phyloP scores from a whole-genome alignment of 2,797 vertebrate species.

The Gambusia yucatana region DNA sequence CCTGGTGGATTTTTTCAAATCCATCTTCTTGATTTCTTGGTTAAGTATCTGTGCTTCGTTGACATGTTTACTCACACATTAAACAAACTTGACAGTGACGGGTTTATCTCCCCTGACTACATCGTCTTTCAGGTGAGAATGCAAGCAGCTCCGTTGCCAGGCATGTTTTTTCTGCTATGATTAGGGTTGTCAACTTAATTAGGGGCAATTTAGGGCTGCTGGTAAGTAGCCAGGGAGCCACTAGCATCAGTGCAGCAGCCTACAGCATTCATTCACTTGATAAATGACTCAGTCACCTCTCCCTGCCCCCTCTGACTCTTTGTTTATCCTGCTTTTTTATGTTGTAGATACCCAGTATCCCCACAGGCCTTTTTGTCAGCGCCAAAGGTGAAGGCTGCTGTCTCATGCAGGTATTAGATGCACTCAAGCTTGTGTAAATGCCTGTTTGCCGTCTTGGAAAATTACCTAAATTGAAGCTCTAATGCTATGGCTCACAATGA shows the following conservation, averaged over 20 bases:
- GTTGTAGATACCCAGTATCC: conserved; percentile 91
- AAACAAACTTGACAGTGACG: conserved; percentile 43
- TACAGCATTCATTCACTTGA: conserved; percentile 69
- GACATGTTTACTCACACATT: conserved; percentile 42
- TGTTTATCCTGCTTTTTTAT: conserved; percentile 44
- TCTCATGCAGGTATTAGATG: conserved; percentile 90
- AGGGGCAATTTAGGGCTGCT: conserved; percentile 70
- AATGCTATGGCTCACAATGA: conserved; percentile 27
- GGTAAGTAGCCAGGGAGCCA: conserved; percentile 71
- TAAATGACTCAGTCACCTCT: conserved; percentile 68
- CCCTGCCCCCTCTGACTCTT: conserved; percentile 61
- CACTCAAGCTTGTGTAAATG: conserved; percentile 22
- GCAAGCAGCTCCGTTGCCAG: conserved; percentile 51
- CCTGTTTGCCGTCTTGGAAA: conserved; percentile 35
- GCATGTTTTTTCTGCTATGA: conserved; percentile 62
- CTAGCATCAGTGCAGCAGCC: conserved; percentile 65
- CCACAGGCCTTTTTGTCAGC: conserved; percentile 93
- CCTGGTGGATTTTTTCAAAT: conserved; percentile 57
- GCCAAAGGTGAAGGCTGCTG: conserved; percentile 96
- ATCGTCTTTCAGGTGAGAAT: conserved; percentile 58
- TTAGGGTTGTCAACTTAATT: conserved; percentile 79
- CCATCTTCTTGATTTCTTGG: conserved; percentile 54
- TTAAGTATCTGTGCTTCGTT: conserved; percentile 59
- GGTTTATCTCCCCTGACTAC: conserved; percentile 24
- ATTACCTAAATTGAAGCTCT: conserved; percentile 14